Base-by-base conservation (phyloP, 2,888 invertebrate species). In the Ctena decussata region DNA sequence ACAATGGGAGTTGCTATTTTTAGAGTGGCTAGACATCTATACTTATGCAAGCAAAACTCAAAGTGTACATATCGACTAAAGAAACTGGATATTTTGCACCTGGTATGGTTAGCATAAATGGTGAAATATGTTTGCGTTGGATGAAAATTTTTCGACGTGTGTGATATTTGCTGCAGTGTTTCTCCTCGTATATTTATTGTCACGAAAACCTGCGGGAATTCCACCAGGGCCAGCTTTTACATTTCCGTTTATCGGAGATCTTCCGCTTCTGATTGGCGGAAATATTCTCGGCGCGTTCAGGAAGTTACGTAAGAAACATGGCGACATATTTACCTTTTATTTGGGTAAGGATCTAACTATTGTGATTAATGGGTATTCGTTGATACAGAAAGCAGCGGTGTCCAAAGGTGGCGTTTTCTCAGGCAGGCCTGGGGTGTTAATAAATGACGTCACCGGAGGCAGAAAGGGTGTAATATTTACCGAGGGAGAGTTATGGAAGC, bases 401-500 rank as follows among this genome's bases (percentile, higher is more conserved):
- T 18, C 6, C 1, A 74, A 74, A 5, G 53, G 74, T 5, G 32
- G 30, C 1, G 30, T 53, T 1, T 74, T 74, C 21, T 2, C 49
- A 21, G 74, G 37, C 30, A 46, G 74, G 15, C 74, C 74, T 1
- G 18, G 3, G 12, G n/a, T 11, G 21, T 37, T 71, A 12, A 21
- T 41, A 3, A 71, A 24, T 21, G 24, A 35, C 0, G n/a, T 27
- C 12, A 44, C 77, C 21, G 39, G 30, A 30, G 44, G 49, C 6
- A 32, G 39, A 18, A 70, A 49, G 39, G 85, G 85, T 27, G 57
- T 78, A 24, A 18, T 74, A n/a, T 49, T 44, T 46, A 70, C 72
- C 12, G 39, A 74, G 5, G 83, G 83, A 8, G 27, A 71, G 1
- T 53, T 86, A n/a, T 90, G 90, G 90, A 89, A 77, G 46, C 73